A percentile compares a stretch with the other conserved stretches of the same genome.
Conservation (phyloP, 2,113 vertebrate genomes). For the Sakesphorus luctuosus region DNA sequence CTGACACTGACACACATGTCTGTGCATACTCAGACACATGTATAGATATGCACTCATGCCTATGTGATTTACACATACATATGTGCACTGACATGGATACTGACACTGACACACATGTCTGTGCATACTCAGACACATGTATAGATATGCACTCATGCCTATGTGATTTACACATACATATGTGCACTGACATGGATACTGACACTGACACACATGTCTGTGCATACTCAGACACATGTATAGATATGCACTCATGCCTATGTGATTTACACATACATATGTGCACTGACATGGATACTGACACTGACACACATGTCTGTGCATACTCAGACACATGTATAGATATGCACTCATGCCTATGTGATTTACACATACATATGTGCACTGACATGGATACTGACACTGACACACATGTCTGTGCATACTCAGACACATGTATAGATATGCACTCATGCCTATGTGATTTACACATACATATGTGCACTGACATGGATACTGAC, state of each 20-base stretch:
- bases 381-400: neutral
- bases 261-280: too few species aligned
- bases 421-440: neutral
- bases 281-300: neutral
- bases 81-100: neutral
- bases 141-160: accelerated
- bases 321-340: neutral
- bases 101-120: too few species aligned
- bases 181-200: neutral
- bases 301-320: too few species aligned
- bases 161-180: too few species aligned
- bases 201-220: neutral
- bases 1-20: neutral
- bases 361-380: too few species aligned
- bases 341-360: accelerated
- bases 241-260: too few species aligned
- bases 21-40: neutral
- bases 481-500: neutral
- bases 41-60: too few species aligned
- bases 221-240: neutral
- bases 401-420: neutral
- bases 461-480: too few species aligned
- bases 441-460: too few species aligned
- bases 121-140: neutral
- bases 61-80: too few species aligned